Conservation (phyloP, 1,140 invertebrate species). For the Apocrypta bakeri region DNA sequence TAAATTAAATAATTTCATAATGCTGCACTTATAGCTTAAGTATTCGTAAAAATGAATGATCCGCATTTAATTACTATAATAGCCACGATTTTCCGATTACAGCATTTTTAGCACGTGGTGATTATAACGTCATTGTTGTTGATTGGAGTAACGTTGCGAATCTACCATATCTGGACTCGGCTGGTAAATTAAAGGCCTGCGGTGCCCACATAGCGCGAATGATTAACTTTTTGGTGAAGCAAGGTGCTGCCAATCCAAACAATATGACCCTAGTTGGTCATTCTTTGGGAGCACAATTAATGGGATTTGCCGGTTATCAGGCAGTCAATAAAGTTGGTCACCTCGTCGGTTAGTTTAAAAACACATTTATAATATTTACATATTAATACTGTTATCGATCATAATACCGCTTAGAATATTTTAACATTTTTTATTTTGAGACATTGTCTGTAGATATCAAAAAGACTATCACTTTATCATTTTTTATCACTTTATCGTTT, state of each 20-base stretch:
- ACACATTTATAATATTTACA: constrained; percentile 6
- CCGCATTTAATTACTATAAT: background rate
- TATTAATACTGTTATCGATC: background rate
- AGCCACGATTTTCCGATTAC: background rate
- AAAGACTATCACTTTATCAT: too few species aligned
- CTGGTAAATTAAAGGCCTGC: constrained; percentile 14
- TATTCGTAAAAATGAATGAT: background rate
- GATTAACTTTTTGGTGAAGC: constrained; percentile 46
- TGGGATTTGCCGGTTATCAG: constrained; percentile 43
- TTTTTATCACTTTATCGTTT: too few species aligned
- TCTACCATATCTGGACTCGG: constrained; percentile 27
- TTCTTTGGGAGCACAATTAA: constrained; percentile 42
- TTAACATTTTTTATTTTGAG: too few species aligned
- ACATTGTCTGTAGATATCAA: too few species aligned
- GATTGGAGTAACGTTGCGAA: constrained; percentile 49
- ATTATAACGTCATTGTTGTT: constrained; percentile 52
- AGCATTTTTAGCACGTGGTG: constrained; percentile 39
- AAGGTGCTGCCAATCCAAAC: constrained; percentile 23
- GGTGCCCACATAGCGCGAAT: constrained; percentile 48
- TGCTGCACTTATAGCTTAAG: too few species aligned
- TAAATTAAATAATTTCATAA: background rate
- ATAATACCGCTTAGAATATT: too few species aligned
- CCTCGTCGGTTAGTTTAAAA: constrained; percentile 40
- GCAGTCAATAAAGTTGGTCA: constrained; percentile 42
- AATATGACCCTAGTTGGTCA: constrained; percentile 43